These are phyloP conservation scores for Cyprinodon variegatus DNA, from an alignment of 2,113 vertebrate genomes.

Conservation along the genomic window DNA sequence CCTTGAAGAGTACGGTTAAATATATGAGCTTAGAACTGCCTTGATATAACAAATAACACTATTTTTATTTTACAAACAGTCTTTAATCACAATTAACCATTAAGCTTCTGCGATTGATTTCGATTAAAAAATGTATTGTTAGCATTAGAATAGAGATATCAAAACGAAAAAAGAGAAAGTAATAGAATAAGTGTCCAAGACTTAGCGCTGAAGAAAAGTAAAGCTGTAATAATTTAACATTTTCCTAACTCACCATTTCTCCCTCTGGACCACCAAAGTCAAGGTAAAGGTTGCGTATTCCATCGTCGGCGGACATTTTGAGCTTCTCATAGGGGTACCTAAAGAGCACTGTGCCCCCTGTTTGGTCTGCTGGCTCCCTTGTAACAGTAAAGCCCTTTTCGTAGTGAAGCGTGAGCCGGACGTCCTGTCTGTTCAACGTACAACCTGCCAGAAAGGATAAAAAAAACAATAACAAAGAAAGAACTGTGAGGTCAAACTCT, in stretches of 20 bases:
- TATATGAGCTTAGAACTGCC: no score
- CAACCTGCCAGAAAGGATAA: constrained; percentile 80
- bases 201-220: not conserved
- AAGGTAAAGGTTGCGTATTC: constrained; percentile 91
- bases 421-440: constrained; percentile 86
- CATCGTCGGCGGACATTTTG: constrained; percentile 92
- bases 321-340: constrained; percentile 95
- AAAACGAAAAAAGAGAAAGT: not conserved
- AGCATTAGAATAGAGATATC: no score
- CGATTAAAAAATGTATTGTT: no score
- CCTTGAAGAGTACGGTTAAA: no score
- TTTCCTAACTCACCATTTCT: constrained; percentile 85
- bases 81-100: no score
- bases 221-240: no score
- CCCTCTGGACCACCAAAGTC: constrained; percentile 96
- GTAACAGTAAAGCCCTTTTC: constrained; percentile 92
- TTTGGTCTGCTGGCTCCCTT: constrained; percentile 77
- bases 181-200: not conserved
- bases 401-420: constrained; percentile 91
- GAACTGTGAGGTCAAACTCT: not conserved
- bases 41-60: no score
- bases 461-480: not conserved
- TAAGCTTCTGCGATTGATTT: no score
- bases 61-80: no score
- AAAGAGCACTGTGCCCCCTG: constrained; percentile 79